Evolutionary conservation across 1,140 invertebrate species (phyloP), one percentile per base, ranked within the genome.

Genomic region (Radopholus similis): DNA sequence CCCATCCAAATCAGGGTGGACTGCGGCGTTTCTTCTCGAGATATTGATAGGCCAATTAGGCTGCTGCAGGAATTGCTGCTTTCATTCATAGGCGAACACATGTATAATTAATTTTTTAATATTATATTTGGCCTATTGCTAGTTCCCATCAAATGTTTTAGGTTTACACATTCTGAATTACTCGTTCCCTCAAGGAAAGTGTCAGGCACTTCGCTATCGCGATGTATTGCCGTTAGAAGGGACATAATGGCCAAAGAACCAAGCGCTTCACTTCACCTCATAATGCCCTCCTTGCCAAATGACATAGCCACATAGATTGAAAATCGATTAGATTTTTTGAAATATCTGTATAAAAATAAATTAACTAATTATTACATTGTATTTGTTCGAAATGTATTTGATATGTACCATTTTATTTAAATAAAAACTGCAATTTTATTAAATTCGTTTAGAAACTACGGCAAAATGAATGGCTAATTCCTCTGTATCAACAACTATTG

Each of bases 1-100:
- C 67, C 80, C 42, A 64, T 70, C 1, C 76, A 80, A n/a, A 60
- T 78, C 0, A 49, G 75, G 40, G 9, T 51, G 9, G 76, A 78
- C 32, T 68, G 56, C n/a, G 75, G 75, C 21, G 38, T 78, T 21
- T 18, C 30, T n/a, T 65, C 65, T 11, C 35, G 53, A 11, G 56
- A 68, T 44, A 40, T 26, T 28, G 65, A 51, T 55, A 35, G 68
- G 40, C 71, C 68, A n/a, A 60, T 73, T 51, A 53, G 49, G 21
- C 60, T 49, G 49, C 21, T 70, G 23, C 58, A 54, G n/a, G 73
- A 77, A 53, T 51, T 57, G 32, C 15, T 77, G 2, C 13, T 47
- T 15, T 69, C 23, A 23, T 75, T 26, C 34, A 68, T 75, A 35
- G 70, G 64, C 42, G 65, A 44, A 9, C 49, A 57, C 55, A 30